phyloP scores from a whole-genome alignment of 2,888 invertebrate species.

The Tenodera sinensis region DNA sequence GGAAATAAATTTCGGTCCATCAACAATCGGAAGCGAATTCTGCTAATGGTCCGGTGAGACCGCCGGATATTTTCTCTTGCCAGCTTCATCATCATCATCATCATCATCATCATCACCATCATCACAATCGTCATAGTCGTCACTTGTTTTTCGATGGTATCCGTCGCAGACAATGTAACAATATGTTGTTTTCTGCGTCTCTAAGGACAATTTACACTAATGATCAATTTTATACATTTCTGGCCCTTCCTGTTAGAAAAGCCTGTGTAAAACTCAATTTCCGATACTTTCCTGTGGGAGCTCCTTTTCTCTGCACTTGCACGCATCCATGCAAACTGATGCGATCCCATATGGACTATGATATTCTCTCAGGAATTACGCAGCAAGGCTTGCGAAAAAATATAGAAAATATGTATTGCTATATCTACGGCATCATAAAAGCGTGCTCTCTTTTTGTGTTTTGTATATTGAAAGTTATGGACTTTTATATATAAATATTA shows the following conservation, averaged over 20 bases:
- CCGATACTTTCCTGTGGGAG: slow-evolving; percentile 1
- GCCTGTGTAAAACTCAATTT: not conserved
- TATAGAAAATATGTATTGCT: not conserved
- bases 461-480: too few species aligned
- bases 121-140: not conserved
- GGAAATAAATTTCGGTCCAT: not conserved
- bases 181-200: not conserved
- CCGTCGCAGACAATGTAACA: not conserved
- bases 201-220: not conserved
- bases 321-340: not conserved
- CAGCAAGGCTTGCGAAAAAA: not conserved
- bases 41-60: slow-evolving; percentile 5
- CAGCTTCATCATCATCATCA: not conserved
- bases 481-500: too few species aligned
- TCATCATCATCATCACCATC: not conserved
- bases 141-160: not conserved
- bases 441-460: too few species aligned
- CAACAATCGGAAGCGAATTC: slow-evolving; percentile 7
- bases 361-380: not conserved
- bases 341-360: not conserved
- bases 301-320: not conserved
- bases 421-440: too few species aligned
- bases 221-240: not conserved
- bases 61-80: not conserved
- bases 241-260: slow-evolving; percentile 2